These are phyloP conservation scores for Melanchra persicariae DNA, from an alignment of 2,888 invertebrate genomes.

Conservation along the genomic window DNA sequence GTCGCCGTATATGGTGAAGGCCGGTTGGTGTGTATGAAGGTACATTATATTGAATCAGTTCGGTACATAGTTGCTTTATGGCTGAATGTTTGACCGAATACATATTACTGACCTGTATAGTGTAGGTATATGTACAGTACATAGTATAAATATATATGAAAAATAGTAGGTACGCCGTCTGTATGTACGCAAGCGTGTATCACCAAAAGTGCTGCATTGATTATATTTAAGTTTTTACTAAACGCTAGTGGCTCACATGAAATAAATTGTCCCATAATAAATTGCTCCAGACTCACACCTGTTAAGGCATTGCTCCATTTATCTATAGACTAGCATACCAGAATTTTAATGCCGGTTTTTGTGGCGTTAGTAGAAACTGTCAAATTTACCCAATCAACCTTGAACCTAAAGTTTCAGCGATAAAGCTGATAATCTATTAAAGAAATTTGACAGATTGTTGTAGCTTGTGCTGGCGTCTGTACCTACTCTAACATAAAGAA, in stretches of 20 bases:
- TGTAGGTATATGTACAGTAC: not conserved
- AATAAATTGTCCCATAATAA: too few species aligned
- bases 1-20: slow-evolving; percentile 65
- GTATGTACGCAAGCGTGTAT: not conserved
- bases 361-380: too few species aligned
- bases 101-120: slow-evolving; percentile 3
- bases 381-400: too few species aligned
- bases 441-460: too few species aligned
- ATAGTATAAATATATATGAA: not conserved
- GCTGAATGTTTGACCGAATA: not conserved
- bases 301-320: too few species aligned
- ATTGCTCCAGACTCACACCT: too few species aligned
- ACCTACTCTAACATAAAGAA: too few species aligned
- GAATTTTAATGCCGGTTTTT: not conserved
- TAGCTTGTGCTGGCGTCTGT: too few species aligned
- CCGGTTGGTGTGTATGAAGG: slow-evolving; percentile 11
- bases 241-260: not conserved
- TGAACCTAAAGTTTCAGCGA: too few species aligned
- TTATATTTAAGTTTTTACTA: not conserved
- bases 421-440: too few species aligned
- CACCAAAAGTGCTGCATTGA: not conserved
- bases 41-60: slow-evolving; percentile 38
- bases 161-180: not conserved
- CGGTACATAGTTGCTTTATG: slow-evolving; percentile 29
- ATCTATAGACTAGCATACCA: not conserved